Evolutionary conservation across 2,797 vertebrate species (phyloP).

Genomic region (Alosa sapidissima): DNA sequence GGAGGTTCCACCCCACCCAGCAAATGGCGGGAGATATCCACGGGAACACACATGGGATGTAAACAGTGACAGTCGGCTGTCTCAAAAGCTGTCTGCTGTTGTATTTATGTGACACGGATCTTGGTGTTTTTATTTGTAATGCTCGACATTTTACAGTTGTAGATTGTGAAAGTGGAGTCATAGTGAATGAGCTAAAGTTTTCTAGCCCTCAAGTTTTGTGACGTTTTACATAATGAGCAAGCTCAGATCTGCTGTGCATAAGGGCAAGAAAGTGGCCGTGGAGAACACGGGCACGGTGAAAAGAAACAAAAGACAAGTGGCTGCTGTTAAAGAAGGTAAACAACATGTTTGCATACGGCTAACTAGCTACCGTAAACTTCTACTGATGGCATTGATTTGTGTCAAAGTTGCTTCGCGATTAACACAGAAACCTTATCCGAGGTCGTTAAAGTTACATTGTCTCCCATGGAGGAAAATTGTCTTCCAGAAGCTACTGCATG

Average conservation of each 20-base stretch:
- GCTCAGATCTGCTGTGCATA: slow-evolving; percentile 46
- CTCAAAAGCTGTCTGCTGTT: not conserved
- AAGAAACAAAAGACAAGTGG: slow-evolving; percentile 54
- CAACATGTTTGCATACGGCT: not conserved
- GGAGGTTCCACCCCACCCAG: not conserved
- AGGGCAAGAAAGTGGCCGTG: slow-evolving; percentile 41
- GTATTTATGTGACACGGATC: not conserved
- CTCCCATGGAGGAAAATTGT: too few relatives aligned
- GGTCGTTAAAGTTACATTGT: too few relatives aligned
- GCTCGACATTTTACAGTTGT: not conserved
- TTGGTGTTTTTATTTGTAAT: not conserved
- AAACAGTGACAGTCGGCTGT: too few relatives aligned
- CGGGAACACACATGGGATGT: not conserved
- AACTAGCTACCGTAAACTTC: not conserved
- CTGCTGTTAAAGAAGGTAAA: slow-evolving; percentile 60
- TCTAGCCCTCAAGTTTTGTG: not conserved
- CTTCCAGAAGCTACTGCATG: too few relatives aligned
- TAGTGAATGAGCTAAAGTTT: not conserved
- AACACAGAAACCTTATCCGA: too few relatives aligned
- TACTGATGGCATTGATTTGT: too few relatives aligned
- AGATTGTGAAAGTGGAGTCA: not conserved
- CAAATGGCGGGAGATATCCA: not conserved
- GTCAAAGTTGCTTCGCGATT: not conserved
- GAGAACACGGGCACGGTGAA: slow-evolving; percentile 39
- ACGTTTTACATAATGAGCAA: slow-evolving; percentile 47